Evolutionary conservation across 2,113 vertebrate species (phyloP).

Genomic region (Microcebus lehilahytsara): DNA sequence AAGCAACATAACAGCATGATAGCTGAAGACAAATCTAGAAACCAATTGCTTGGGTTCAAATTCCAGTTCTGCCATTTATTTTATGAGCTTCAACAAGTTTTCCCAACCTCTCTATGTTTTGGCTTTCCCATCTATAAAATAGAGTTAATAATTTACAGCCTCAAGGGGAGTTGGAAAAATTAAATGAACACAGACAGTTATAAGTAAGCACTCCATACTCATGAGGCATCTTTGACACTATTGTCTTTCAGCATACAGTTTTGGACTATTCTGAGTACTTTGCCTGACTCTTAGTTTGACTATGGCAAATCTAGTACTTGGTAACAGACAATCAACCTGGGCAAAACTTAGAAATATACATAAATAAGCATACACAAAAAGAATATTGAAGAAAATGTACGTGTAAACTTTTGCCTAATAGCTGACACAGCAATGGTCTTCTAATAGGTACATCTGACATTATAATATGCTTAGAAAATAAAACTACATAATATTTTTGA

Average conservation of each 20-base stretch:
- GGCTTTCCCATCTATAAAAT: neutral
- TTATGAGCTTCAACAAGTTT: neutral
- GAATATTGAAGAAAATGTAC: neutral
- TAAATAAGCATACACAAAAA: neutral
- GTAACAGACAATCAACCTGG: neutral
- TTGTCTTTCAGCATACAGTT: neutral
- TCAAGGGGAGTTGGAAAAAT: neutral
- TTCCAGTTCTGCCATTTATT: neutral
- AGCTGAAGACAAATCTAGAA: neutral
- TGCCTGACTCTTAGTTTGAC: neutral
- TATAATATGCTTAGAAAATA: constrained; percentile 17
- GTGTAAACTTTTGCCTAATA: neutral
- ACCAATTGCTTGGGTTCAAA: neutral
- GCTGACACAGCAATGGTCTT: neutral
- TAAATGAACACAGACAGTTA: neutral
- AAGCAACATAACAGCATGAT: neutral
- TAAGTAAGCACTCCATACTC: neutral
- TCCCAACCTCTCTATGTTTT: neutral
- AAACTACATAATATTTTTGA: neutral
- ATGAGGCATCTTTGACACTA: neutral
- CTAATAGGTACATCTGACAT: neutral
- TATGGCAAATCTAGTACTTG: neutral
- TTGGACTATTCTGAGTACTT: neutral
- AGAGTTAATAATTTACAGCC: neutral
- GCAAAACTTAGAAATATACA: neutral